phyloP scores from a whole-genome alignment of 1,140 invertebrate genomes.

The Hormaphis cornu region DNA sequence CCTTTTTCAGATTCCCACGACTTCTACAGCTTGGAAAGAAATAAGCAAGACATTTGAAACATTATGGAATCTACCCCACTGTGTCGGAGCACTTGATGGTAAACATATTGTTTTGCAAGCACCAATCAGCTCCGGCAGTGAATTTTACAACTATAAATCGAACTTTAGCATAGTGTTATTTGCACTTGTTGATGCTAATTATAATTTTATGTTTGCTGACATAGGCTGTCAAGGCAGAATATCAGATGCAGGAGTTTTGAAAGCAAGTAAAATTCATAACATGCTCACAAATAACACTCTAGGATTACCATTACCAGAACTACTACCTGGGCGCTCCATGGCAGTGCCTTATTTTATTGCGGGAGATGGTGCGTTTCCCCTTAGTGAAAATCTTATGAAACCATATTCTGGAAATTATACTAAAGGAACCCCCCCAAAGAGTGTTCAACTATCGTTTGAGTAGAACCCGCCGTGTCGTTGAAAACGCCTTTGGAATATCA shows the following conservation, averaged over 20 bases:
- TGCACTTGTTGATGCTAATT: slow-evolving; percentile 39
- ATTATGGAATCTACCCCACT: slow-evolving; percentile 39
- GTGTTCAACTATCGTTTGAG: slow-evolving; percentile 44
- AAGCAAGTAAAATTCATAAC: slow-evolving; percentile 36
- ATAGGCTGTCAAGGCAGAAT: slow-evolving; percentile 43
- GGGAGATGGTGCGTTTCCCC: slow-evolving; percentile 46
- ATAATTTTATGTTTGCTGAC: slow-evolving; percentile 42
- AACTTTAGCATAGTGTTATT: slow-evolving; percentile 43
- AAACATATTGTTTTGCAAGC: slow-evolving; percentile 43
- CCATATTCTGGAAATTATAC: slow-evolving; percentile 44
- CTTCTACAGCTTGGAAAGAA: slow-evolving; percentile 39
- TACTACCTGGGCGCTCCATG: not conserved
- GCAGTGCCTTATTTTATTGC: slow-evolving; percentile 39
- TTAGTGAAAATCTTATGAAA: slow-evolving; percentile 44
- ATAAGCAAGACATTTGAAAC: slow-evolving; percentile 39
- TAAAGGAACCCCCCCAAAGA: slow-evolving; percentile 40
- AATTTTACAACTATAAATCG: slow-evolving; percentile 47
- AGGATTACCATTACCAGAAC: not conserved
- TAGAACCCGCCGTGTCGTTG: slow-evolving; percentile 42
- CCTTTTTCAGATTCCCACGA: slow-evolving; percentile 37
- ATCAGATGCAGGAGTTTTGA: slow-evolving; percentile 42
- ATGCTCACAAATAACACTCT: slow-evolving; percentile 36
- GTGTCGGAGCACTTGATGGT: slow-evolving; percentile 42
- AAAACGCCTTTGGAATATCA: slow-evolving; percentile 49
- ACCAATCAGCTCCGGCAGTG: slow-evolving; percentile 40